phyloP scores from a whole-genome alignment of 2,888 invertebrate genomes.

The Parnassius apollo region DNA sequence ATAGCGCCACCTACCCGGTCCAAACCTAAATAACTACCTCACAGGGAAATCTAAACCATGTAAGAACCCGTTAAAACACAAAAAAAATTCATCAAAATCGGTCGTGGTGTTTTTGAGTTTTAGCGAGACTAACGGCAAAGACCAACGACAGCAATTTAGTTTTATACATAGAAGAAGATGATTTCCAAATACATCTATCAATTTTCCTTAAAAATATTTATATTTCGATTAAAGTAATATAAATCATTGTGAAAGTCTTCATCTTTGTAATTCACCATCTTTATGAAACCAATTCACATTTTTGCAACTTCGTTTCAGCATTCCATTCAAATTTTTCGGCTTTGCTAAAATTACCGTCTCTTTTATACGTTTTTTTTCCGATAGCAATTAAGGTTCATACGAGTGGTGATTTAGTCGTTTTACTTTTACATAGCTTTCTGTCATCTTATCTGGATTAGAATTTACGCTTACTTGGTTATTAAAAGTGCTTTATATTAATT shows the following conservation, averaged over 20 bases:
- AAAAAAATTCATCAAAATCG: no score
- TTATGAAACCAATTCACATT: neutral
- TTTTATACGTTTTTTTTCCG: slow-evolving; percentile 2
- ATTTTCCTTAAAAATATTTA: no score
- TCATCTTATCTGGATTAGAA: neutral
- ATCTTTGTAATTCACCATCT: neutral
- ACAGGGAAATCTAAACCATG: no score
- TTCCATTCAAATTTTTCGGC: neutral
- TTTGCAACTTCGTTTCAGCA: neutral
- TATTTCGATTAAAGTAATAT: neutral
- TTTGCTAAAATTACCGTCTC: neutral
- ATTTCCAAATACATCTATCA: no score
- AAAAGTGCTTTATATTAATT: no score
- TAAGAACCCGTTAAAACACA: no score
- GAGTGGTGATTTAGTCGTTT: slow-evolving; percentile 5
- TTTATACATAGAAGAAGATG: no score
- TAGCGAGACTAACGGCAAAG: no score
- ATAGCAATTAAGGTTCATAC: slow-evolving; percentile 5
- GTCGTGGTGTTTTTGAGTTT: no score
- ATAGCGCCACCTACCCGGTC: no score
- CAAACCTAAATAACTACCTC: no score
- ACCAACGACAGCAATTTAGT: no score
- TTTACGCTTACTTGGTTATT: neutral
- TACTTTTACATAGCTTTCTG: neutral
- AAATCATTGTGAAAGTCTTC: neutral